Conservation (phyloP, 1,140 invertebrate genomes). For the Pseudomyrmex sp. region DNA sequence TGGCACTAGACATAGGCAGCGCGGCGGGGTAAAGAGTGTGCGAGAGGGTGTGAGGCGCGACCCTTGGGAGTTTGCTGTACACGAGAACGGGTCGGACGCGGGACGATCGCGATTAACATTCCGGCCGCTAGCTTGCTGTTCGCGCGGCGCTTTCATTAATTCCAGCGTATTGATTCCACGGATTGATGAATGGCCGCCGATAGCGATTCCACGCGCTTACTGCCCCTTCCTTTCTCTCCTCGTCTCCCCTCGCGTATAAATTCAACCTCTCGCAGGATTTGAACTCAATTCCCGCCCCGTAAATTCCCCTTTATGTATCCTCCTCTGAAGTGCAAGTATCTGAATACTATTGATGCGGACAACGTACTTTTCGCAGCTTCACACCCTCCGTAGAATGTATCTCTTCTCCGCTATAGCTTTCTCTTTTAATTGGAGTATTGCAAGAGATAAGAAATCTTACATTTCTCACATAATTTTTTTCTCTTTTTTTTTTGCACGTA, state of each 20-base stretch:
- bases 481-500: too few species aligned
- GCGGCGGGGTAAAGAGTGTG: constrained; percentile 61
- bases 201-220: constrained; percentile 84
- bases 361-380: constrained; percentile 24
- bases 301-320: constrained; percentile 64
- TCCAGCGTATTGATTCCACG: constrained; percentile 85
- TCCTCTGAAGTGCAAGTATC: constrained; percentile 55
- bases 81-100: constrained; percentile 81
- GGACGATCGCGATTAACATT: constrained; percentile 86
- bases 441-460: neutral
- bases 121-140: constrained; percentile 85
- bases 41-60: constrained; percentile 66
- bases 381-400: constrained; percentile 10
- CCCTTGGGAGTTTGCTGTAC: constrained; percentile 83
- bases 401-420: neutral
- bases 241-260: constrained; percentile 76
- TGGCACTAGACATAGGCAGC: constrained; percentile 64
- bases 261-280: constrained; percentile 79
- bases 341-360: constrained; percentile 26
- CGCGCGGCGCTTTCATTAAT: constrained; percentile 86
- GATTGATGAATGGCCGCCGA: constrained; percentile 86
- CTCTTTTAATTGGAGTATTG: neutral
- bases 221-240: constrained; percentile 70
- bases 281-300: constrained; percentile 79
- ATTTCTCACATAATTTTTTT: too few species aligned